phyloP scores from a whole-genome alignment of 1,140 invertebrate species.

The Scaptomyza graminum region DNA sequence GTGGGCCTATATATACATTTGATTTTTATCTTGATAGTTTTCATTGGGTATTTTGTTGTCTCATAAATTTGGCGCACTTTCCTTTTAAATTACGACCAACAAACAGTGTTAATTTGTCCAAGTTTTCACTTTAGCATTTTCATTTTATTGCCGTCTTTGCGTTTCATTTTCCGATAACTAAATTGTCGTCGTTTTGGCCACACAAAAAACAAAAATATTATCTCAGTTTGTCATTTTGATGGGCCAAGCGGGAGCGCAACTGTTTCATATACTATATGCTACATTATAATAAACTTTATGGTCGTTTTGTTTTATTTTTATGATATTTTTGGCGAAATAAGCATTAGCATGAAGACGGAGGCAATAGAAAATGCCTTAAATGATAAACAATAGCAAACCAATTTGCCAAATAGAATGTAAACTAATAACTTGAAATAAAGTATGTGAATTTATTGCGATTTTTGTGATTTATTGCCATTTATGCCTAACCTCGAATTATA shows the following conservation, averaged over 20 bases:
- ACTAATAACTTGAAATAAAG: conserved; percentile 19
- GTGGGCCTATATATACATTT: conserved; percentile 63
- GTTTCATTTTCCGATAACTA: conserved; percentile 43
- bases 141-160: conserved; percentile 26
- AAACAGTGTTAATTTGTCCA: conserved; percentile 68
- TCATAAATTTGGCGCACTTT: conserved; percentile 50
- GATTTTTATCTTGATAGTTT: conserved; percentile 7
- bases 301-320: conserved; percentile 59
- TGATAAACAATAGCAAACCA: conserved; percentile 25
- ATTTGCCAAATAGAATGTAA: conserved; percentile 12
- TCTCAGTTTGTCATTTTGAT: conserved; percentile 31
- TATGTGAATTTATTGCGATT: background rate
- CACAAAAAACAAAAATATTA: too few relatives aligned
- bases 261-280: conserved; percentile 43
- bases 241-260: conserved; percentile 34
- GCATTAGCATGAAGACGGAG: conserved; percentile 34
- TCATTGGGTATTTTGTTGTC: background rate
- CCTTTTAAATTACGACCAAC: conserved; percentile 45
- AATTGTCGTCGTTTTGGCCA: conserved; percentile 54
- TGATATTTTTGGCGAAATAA: conserved; percentile 39
- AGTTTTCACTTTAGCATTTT: conserved; percentile 64
- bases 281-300: conserved; percentile 75
- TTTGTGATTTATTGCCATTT: conserved; percentile 10
- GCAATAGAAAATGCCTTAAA: conserved; percentile 30
- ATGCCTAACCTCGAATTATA: conserved; percentile 11